Evolutionary conservation across 1,140 invertebrate genomes (phyloP).

Genomic region (Acromyrmex charruanus): DNA sequence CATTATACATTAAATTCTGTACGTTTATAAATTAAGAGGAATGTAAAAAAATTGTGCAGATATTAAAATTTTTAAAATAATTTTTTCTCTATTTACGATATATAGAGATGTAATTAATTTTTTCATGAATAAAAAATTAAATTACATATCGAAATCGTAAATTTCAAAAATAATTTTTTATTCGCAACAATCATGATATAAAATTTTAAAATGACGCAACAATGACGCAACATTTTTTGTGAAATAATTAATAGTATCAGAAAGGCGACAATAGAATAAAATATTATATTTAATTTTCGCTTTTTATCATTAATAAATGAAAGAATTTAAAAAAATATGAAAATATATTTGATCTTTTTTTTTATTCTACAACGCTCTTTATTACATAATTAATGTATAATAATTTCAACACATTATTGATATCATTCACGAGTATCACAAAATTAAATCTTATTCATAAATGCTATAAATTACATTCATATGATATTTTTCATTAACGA

Average conservation of each 20-base stretch:
- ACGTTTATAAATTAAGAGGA: background rate
- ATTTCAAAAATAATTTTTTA: background rate
- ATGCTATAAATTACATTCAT: slow-evolving; percentile 8
- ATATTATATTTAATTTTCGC: background rate
- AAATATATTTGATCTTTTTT: background rate
- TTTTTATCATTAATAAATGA: slow-evolving; percentile 9
- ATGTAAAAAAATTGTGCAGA: background rate
- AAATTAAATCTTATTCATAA: slow-evolving; percentile 32
- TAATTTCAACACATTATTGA: slow-evolving; percentile 33
- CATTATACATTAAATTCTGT: background rate
- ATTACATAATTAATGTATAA: background rate
- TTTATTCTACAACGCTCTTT: background rate
- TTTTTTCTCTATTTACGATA: slow-evolving; percentile 13
- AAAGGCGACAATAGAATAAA: background rate
- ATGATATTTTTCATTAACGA: background rate
- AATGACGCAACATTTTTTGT: background rate
- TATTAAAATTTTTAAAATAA: slow-evolving; percentile 21
- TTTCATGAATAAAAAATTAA: slow-evolving; percentile 16
- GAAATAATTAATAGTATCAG: background rate
- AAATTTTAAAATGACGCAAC: slow-evolving; percentile 18
- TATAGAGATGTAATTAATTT: slow-evolving; percentile 17
- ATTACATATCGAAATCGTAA: background rate
- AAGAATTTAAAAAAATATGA: slow-evolving; percentile 4
- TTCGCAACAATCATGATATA: background rate
- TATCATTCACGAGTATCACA: background rate